Percentiles rank a stretch among this genome's conserved stretches.
Evolutionary conservation across 2,797 vertebrate species (phyloP).

Genomic region (Fistularia tabacaria): DNA sequence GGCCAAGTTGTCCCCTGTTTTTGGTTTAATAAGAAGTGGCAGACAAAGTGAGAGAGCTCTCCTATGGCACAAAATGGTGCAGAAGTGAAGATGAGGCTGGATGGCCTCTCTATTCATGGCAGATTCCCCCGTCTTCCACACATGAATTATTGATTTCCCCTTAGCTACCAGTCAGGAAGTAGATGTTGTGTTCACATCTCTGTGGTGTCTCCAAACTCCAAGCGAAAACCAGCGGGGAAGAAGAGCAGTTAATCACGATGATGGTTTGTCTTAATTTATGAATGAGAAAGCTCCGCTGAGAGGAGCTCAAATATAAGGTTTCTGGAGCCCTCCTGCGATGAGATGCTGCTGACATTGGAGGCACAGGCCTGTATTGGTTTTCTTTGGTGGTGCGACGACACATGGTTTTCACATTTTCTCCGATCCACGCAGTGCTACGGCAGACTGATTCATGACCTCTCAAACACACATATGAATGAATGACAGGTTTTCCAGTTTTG

Average conservation of each 20-base stretch:
- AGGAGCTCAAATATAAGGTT: slow-evolving; percentile 27
- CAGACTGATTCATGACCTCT: too few species aligned
- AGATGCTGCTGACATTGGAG: neutral
- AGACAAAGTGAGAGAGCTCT: slow-evolving; percentile 44
- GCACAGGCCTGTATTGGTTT: neutral
- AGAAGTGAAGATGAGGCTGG: slow-evolving; percentile 45
- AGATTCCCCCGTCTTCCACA: slow-evolving; percentile 50
- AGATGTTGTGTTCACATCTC: slow-evolving; percentile 52
- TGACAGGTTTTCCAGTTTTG: too few species aligned
- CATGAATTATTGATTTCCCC: slow-evolving; percentile 70
- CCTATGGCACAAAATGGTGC: slow-evolving; percentile 46
- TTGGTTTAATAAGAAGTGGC: slow-evolving; percentile 52
- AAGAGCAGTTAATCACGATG: slow-evolving; percentile 39
- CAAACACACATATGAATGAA: too few species aligned
- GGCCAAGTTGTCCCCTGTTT: slow-evolving; percentile 28
- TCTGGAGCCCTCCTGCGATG: neutral
- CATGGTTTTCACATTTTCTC: too few species aligned
- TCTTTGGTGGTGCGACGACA: neutral
- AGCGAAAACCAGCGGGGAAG: slow-evolving; percentile 32
- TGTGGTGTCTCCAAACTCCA: slow-evolving; percentile 46
- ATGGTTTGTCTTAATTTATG: slow-evolving; percentile 48
- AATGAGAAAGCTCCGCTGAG: slow-evolving; percentile 39
- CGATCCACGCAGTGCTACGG: too few species aligned
- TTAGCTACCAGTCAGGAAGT: slow-evolving; percentile 42
- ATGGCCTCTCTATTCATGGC: slow-evolving; percentile 47